Evolutionary conservation across 2,797 vertebrate genomes (phyloP).

Genomic region (Benthosema pterotum): DNA sequence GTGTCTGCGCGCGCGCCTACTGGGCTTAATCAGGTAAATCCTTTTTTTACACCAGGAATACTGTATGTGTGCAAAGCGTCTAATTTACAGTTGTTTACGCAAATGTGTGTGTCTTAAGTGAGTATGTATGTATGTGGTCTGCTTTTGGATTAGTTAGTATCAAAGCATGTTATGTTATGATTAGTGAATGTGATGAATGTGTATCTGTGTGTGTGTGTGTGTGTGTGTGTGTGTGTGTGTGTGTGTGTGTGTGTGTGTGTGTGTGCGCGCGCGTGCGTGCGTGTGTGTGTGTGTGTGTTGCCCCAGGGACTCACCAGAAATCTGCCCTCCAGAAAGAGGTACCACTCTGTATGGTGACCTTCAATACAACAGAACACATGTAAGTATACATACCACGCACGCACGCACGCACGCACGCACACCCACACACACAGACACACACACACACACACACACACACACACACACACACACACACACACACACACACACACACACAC

Average conservation of each 20-base stretch:
- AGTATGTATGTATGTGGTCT: not conserved
- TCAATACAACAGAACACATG: conserved; percentile 58
- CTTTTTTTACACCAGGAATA: no score
- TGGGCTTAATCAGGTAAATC: no score
- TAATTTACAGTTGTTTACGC: no score
- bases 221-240: conserved; percentile 3
- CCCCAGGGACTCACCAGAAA: conserved; percentile 80
- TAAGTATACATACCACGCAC: not conserved
- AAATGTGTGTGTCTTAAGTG: not conserved
- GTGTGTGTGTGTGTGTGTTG: conserved; percentile 9
- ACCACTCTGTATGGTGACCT: conserved; percentile 91
- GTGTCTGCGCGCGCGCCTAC: not conserved
- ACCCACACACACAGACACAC: conserved; percentile 10
- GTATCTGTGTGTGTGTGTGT: not conserved
- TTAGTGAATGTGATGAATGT: not conserved
- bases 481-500: conserved; percentile 6
- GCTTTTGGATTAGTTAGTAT: not conserved
- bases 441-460: conserved; percentile 18
- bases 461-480: conserved; percentile 6
- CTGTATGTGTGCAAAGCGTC: no score
- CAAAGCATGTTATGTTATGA: not conserved
- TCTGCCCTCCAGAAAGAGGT: conserved; percentile 81
- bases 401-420: conserved; percentile 12
- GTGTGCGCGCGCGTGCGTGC: not conserved
- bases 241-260: conserved; percentile 19